Conservation (phyloP, 2,113 vertebrate species). For the Notarius quadriscutis region DNA sequence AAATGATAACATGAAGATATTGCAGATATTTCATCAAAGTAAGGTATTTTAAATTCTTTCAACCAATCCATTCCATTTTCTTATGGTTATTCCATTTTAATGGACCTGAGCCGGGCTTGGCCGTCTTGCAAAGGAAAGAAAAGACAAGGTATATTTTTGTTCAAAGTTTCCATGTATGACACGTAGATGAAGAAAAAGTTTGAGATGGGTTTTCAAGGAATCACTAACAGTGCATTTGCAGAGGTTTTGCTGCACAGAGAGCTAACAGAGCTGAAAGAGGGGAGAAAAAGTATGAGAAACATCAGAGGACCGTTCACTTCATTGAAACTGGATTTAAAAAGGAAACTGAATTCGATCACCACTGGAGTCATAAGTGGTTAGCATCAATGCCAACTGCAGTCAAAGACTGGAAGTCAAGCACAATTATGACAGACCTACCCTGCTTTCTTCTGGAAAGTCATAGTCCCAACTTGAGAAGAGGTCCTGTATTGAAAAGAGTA, state of each 20-base stretch:
- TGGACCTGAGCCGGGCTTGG: too few species aligned
- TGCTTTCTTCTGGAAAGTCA: background rate
- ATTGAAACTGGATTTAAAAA: background rate
- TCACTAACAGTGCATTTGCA: too few species aligned
- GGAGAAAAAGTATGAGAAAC: background rate
- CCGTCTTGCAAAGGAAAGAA: too few species aligned
- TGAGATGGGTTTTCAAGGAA: too few species aligned
- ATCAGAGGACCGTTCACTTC: background rate
- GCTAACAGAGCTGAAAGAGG: too few species aligned
- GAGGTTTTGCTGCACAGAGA: too few species aligned
- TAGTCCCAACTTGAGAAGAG: background rate
- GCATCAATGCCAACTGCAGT: background rate
- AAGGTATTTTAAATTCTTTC: too few species aligned
- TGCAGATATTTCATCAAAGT: too few species aligned
- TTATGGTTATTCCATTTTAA: too few species aligned
- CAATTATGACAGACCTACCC: constrained; percentile 20
- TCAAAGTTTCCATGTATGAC: background rate
- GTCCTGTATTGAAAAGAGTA: constrained; percentile 34
- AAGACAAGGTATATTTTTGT: background rate
- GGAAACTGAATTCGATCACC: background rate
- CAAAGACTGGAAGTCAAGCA: constrained; percentile 6
- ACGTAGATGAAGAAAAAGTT: too few species aligned
- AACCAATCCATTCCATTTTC: too few species aligned
- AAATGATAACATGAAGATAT: too few species aligned
- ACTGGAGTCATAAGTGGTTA: background rate